These are phyloP conservation scores for Hormaphis cornu DNA, from an alignment of 1,140 invertebrate species.

Conservation along the genomic window DNA sequence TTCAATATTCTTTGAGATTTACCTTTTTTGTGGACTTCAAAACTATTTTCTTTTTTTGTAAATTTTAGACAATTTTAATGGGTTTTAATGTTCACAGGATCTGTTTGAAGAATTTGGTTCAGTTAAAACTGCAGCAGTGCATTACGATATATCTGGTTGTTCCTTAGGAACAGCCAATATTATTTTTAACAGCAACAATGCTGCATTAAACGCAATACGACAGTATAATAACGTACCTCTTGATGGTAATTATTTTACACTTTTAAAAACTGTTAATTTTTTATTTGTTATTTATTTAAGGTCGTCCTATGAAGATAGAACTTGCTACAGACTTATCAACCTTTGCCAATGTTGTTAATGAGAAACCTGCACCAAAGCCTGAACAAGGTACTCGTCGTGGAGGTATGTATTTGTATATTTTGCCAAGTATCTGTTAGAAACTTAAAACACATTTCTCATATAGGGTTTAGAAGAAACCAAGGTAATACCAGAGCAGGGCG, in stretches of 20 bases:
- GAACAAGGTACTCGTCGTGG: slow-evolving; percentile 8
- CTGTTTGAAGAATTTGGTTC: slow-evolving; percentile 94
- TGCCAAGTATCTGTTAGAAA: background rate
- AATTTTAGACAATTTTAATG: background rate
- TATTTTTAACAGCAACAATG: slow-evolving; percentile 79
- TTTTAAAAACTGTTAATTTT: slow-evolving; percentile 11
- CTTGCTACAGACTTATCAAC: slow-evolving; percentile 64
- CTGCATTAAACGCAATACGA: slow-evolving; percentile 92
- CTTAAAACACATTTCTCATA: background rate
- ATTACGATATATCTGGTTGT: slow-evolving; percentile 92
- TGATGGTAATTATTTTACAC: slow-evolving; percentile 57
- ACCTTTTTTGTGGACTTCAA: slow-evolving; percentile 2
- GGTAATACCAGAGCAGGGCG: background rate
- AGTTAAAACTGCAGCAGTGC: slow-evolving; percentile 85
- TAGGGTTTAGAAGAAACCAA: background rate
- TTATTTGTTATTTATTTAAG: slow-evolving; percentile 42
- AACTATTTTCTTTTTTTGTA: no score
- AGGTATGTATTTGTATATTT: background rate
- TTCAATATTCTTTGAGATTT: background rate
- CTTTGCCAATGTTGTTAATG: slow-evolving; percentile 36
- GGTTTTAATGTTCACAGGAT: slow-evolving; percentile 53
- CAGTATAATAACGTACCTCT: slow-evolving; percentile 96
- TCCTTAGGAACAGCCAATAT: slow-evolving; percentile 95
- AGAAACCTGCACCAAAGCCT: background rate
- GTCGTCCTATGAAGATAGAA: slow-evolving; percentile 89